Evolutionary conservation across 2,113 vertebrate genomes (phyloP), one percentile per base, ranked within the genome.

Genomic region (Lagopus leucura): DNA sequence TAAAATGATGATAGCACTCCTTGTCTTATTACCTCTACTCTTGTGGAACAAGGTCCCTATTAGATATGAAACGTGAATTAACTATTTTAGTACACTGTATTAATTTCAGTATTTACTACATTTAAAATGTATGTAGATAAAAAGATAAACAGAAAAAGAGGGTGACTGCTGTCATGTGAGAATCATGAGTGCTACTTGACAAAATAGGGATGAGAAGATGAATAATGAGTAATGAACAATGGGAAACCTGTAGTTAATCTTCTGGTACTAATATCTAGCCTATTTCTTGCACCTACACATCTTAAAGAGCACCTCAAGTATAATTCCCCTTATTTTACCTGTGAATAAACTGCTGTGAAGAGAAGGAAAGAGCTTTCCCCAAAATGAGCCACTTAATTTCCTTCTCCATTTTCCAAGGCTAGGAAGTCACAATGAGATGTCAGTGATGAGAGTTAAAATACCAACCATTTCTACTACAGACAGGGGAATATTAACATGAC

Each of bases 61-160:
- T 87, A 82, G 2, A 16, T 63, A 67, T 36, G 70, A 47, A 66
- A 57, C 7, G 2, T 8, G 38, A 38, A 74, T 57, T 38, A 67
- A 22, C 30, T 81, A 15, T 83, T 84, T 89, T 71, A 87, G 71
- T 66, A 54, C 5, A 48, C 45, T 64, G 42, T 43, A 72, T 36
- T 66, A 50, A 85, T 82, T 82, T 87, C 64, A 76, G 66, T 32
- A 61, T 57, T 95, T 88, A 40, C 48, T 91, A 34, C 17, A 69
- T 89, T 93, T 91, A 50, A 79, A 85, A 72, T 42, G 6, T 22
- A 25, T 17, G 21, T 42, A 65, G 63, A 65, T 90, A 48, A 54
- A 79, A 95, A 79, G 28, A 55, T 67, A 93, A 85, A 71, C 52
- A 91, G 22, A 21, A 30, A 84, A 91, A 64, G 43, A 69, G 58